These are phyloP conservation scores for Holotrichia oblita DNA, from an alignment of 1,140 invertebrate species.

Conservation along the genomic window DNA sequence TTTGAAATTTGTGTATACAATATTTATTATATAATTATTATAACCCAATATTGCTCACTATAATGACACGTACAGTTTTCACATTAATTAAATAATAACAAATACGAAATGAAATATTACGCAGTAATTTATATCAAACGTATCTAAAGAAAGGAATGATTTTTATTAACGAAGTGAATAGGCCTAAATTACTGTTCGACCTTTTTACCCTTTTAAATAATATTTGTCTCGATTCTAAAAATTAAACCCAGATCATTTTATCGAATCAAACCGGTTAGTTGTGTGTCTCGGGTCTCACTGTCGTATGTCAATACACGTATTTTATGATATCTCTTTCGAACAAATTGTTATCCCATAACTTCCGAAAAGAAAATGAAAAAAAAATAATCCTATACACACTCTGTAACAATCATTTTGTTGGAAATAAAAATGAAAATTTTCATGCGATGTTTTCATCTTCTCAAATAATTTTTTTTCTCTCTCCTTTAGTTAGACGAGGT, in stretches of 20 bases:
- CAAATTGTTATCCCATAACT: slow-evolving; percentile 28
- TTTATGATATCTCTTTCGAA: slow-evolving; percentile 8
- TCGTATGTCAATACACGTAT: slow-evolving; percentile 17
- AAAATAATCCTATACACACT: slow-evolving; percentile 13
- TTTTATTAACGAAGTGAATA: slow-evolving; percentile 21
- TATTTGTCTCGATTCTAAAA: not conserved
- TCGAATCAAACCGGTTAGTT: not conserved
- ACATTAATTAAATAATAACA: not conserved
- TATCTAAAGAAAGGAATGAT: too few species aligned
- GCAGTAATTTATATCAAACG: not conserved
- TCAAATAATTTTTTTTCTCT: not conserved
- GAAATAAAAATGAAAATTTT: slow-evolving; percentile 39
- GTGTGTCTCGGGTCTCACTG: not conserved
- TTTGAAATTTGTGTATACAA: too few species aligned
- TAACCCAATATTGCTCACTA: not conserved
- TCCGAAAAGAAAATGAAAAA: not conserved
- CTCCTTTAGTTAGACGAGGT: not conserved
- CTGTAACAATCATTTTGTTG: slow-evolving; percentile 40
- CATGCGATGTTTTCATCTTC: slow-evolving; percentile 14
- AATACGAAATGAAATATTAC: too few species aligned
- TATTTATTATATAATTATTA: not conserved
- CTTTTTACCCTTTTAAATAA: not conserved
- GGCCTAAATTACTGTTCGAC: slow-evolving; percentile 28
- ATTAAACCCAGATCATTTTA: not conserved
- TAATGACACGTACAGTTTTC: too few species aligned